phyloP scores from a whole-genome alignment of 2,888 invertebrate species.

The Drosophila villosipedis region DNA sequence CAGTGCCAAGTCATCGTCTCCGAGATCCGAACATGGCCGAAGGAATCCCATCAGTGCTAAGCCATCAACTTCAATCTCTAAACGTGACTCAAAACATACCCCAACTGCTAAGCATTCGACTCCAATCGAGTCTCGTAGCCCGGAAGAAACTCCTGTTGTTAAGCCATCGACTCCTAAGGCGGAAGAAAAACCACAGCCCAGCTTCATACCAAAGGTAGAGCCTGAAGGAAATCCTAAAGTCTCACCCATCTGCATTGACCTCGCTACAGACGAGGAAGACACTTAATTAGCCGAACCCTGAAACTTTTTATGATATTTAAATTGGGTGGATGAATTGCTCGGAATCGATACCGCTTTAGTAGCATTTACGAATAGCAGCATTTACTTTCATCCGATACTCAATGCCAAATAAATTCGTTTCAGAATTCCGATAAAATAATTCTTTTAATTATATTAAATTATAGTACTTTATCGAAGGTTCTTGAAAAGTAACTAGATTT shows the following conservation, averaged over 20 bases:
- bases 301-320: background rate
- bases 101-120: background rate
- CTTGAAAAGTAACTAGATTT: background rate
- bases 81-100: background rate
- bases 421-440: background rate
- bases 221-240: accelerated
- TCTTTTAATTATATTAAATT: background rate
- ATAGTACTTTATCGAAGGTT: background rate
- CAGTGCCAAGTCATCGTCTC: background rate
- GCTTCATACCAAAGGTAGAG: no score
- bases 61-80: no score
- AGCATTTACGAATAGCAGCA: background rate
- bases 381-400: background rate
- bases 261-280: constrained; percentile 13
- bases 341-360: background rate
- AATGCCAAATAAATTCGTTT: constrained; percentile 7
- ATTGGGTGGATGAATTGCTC: background rate
- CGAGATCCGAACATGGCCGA: background rate
- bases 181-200: background rate
- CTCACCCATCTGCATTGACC: constrained; percentile 11
- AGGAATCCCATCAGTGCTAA: background rate
- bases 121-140: background rate
- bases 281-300: background rate
- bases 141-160: background rate
- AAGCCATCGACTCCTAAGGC: background rate